phyloP scores from a whole-genome alignment of 2,797 vertebrate species.

The Melanotaenia boesemani region DNA sequence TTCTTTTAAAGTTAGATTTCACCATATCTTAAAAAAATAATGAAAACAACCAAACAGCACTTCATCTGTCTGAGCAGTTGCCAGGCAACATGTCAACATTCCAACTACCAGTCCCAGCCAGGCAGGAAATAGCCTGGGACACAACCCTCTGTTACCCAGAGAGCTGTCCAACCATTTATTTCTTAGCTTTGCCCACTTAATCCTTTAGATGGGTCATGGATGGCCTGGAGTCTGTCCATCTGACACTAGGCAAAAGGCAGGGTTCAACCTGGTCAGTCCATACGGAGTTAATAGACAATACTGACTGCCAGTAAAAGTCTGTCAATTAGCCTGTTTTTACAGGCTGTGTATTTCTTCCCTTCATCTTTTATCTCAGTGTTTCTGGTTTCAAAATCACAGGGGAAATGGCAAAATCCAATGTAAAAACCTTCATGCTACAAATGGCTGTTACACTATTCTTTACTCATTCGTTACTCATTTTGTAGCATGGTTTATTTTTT shows the following conservation, averaged over 20 bases:
- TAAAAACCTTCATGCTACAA: not conserved
- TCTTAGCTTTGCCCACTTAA: slow-evolving; percentile 17
- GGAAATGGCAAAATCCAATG: not conserved
- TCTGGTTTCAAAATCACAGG: not conserved
- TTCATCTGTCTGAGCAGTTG: slow-evolving; percentile 20
- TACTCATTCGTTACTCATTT: no score
- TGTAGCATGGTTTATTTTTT: no score
- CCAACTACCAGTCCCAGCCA: slow-evolving; percentile 12
- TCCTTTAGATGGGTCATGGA: slow-evolving; percentile 6
- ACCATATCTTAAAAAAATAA: not conserved
- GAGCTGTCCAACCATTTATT: slow-evolving; percentile 3
- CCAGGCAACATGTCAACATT: slow-evolving; percentile 16
- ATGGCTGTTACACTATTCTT: not conserved
- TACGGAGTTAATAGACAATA: not conserved
- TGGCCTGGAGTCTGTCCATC: not conserved
- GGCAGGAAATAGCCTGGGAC: slow-evolving; percentile 23
- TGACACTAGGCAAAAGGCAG: not conserved
- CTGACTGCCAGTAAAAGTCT: not conserved
- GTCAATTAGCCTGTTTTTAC: slow-evolving; percentile 3
- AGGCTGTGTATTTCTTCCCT: not conserved
- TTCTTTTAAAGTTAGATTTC: not conserved
- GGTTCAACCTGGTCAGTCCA: slow-evolving; percentile 11
- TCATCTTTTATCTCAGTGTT: not conserved
- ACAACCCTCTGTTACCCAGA: slow-evolving; percentile 6
- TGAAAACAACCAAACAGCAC: slow-evolving; percentile 1